phyloP scores from a whole-genome alignment of 2,888 invertebrate genomes.

The Panzeria rudis region DNA sequence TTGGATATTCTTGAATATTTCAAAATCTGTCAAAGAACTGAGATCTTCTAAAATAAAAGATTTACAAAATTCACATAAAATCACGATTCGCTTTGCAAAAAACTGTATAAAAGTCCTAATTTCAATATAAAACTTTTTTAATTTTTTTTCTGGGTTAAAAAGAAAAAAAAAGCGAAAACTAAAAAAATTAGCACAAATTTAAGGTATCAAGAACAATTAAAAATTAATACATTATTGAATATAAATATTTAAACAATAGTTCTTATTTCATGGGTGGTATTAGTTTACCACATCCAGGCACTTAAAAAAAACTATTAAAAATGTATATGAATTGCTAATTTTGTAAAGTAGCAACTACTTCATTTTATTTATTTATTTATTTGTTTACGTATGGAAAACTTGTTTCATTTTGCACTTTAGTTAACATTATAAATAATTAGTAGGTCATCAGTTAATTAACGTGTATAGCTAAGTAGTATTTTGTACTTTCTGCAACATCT shows the following conservation, averaged over 20 bases:
- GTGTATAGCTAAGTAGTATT: conserved; percentile 49
- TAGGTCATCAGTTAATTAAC: conserved; percentile 74
- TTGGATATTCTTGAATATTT: no score
- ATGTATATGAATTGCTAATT: conserved; percentile 30
- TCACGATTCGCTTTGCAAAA: no score
- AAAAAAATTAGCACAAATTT: neutral
- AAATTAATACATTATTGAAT: no score
- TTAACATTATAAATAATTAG: conserved; percentile 64
- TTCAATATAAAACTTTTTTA: no score
- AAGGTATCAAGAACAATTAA: neutral
- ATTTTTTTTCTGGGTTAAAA: no score
- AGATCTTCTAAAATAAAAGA: no score
- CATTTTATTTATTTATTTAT: conserved; percentile 10
- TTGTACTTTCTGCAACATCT: conserved; percentile 33
- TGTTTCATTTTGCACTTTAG: conserved; percentile 59
- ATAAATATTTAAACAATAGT: conserved; percentile 1
- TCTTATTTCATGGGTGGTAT: neutral
- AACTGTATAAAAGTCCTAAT: no score
- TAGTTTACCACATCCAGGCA: neutral
- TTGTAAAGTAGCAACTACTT: conserved; percentile 40
- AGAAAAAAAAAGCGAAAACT: neutral
- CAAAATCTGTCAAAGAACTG: no score
- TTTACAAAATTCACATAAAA: no score
- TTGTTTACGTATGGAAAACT: conserved; percentile 8
- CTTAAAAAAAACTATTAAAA: neutral